A percentile compares a stretch with the other conserved stretches of the same genome.
Evolutionary conservation across 2,113 vertebrate species (phyloP).

Genomic region (Bubo bubo): DNA sequence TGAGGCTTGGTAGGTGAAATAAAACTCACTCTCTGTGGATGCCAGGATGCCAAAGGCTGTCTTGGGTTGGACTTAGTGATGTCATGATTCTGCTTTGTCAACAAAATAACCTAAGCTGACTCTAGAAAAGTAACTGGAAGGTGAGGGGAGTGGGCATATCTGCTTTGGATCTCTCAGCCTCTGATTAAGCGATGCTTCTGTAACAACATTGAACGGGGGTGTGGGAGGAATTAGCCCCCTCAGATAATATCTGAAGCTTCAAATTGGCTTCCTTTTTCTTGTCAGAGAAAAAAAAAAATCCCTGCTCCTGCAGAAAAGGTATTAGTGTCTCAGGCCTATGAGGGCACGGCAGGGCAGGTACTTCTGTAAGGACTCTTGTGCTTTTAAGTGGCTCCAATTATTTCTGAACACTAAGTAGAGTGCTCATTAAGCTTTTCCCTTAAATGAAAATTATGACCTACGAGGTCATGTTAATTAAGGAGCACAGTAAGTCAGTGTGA

Average conservation of each 20-base stretch:
- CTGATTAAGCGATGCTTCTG: neutral
- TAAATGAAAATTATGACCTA: constrained; percentile 55
- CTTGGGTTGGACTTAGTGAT: neutral
- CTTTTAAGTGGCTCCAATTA: constrained; percentile 62
- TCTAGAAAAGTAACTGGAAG: neutral
- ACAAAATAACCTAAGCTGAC: neutral
- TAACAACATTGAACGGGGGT: neutral
- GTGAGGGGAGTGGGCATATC: neutral
- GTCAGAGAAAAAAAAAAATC: neutral
- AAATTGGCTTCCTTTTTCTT: neutral
- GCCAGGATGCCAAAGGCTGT: neutral
- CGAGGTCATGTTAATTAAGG: constrained; percentile 60
- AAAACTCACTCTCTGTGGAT: neutral
- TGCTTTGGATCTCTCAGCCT: neutral
- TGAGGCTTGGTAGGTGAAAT: neutral
- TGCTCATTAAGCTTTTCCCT: constrained; percentile 49
- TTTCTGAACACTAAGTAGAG: constrained; percentile 33
- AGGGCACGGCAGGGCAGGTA: neutral
- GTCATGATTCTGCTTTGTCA: neutral
- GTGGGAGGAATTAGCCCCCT: neutral
- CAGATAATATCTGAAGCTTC: neutral
- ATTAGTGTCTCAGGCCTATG: neutral
- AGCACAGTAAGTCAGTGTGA: constrained; percentile 12
- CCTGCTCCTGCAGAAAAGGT: neutral
- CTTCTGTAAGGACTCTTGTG: neutral